These are phyloP conservation scores for Tokudaia muenninki DNA, from an alignment of 2,797 vertebrate species.

Conservation along the genomic window DNA sequence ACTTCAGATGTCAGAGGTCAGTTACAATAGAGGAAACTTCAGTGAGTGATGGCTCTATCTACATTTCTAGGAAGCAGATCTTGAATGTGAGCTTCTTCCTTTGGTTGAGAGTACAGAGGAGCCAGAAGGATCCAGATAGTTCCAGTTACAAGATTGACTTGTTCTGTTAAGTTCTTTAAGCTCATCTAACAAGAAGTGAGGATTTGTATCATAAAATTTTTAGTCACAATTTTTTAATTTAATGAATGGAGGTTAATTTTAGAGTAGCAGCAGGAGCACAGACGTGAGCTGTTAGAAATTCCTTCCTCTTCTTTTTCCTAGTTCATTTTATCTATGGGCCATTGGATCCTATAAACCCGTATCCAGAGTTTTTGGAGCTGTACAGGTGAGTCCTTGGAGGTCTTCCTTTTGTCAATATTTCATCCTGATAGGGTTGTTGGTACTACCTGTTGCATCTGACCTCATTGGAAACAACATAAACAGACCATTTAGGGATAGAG, in stretches of 20 bases:
- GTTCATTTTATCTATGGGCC: constrained; percentile 99
- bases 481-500: background rate
- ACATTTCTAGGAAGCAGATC: background rate
- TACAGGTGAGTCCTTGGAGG: constrained; percentile 92
- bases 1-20: constrained; percentile 44
- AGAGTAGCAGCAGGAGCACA: background rate
- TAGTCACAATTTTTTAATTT: background rate
- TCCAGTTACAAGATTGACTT: background rate
- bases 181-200: background rate
- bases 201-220: constrained; percentile 19
- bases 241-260: constrained; percentile 15
- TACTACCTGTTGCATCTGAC: background rate
- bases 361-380: constrained; percentile 95
- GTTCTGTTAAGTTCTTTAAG: constrained; percentile 26
- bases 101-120: constrained; percentile 33
- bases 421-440: background rate
- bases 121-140: background rate
- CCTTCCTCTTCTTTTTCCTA: constrained; percentile 84
- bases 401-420: background rate
- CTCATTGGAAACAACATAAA: constrained; percentile 16
- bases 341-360: constrained; percentile 96
- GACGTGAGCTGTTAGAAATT: constrained; percentile 17
- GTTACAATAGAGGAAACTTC: background rate
- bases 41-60: background rate
- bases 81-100: background rate